Conservation (phyloP, 2,888 invertebrate genomes). For the Ornithoptera priamus region DNA sequence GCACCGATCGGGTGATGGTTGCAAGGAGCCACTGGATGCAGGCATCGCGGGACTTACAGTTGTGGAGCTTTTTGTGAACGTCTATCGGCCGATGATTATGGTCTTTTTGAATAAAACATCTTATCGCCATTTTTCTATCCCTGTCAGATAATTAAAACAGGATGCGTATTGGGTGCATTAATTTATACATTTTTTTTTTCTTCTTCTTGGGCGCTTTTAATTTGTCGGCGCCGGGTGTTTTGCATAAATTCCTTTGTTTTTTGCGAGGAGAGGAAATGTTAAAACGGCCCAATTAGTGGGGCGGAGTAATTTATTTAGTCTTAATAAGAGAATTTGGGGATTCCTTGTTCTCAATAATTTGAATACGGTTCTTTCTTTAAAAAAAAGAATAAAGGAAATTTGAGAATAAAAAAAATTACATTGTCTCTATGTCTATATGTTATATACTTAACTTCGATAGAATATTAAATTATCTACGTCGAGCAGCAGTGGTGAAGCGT, state of each 20-base stretch:
- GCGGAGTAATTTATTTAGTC: conserved; percentile 69
- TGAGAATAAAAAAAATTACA: conserved; percentile 11
- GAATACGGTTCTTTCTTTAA: background rate
- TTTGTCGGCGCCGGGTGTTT: conserved; percentile 72
- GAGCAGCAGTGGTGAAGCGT: no score
- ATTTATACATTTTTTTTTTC: conserved; percentile 59
- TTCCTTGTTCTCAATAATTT: conserved; percentile 38
- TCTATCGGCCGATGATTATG: no score
- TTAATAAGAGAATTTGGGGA: conserved; percentile 58
- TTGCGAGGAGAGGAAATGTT: conserved; percentile 49
- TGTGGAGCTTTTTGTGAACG: background rate
- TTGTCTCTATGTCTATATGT: background rate
- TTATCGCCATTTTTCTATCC: conserved; percentile 41
- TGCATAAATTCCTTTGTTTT: conserved; percentile 74
- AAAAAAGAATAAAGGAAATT: background rate
- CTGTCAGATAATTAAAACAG: conserved; percentile 69
- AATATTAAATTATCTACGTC: no score
- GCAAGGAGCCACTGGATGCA: no score
- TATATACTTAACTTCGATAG: no score
- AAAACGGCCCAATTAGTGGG: conserved; percentile 69
- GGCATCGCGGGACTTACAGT: no score
- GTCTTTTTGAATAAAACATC: conserved; percentile 24
- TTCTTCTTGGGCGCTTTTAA: conserved; percentile 64
- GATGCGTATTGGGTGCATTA: conserved; percentile 72
- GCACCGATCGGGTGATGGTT: no score